Conservation (phyloP, 2,113 vertebrate genomes). For the Micronycteris hirsuta region DNA sequence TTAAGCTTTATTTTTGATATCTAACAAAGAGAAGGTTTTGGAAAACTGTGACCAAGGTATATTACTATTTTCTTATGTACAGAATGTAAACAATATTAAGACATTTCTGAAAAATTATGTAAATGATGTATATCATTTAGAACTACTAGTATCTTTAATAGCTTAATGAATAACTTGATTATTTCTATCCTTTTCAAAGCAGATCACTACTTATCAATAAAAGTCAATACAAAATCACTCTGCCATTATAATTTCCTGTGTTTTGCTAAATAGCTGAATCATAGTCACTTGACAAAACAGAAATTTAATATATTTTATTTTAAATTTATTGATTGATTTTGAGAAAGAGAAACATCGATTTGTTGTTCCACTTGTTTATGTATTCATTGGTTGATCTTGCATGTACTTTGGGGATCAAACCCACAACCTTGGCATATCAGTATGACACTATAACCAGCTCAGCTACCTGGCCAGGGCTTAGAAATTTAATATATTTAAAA, state of each 20-base stretch:
- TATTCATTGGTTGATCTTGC: too few species aligned
- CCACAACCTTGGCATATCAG: too few species aligned
- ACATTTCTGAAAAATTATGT: neutral
- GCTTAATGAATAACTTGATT: neutral
- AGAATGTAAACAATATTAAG: neutral
- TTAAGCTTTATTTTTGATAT: neutral
- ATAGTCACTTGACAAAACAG: neutral
- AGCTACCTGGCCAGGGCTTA: neutral
- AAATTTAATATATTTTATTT: conserved; percentile 41
- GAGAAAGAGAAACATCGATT: too few species aligned
- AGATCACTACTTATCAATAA: neutral
- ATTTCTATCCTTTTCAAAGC: conserved; percentile 25
- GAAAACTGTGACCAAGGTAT: neutral
- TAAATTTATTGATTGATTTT: neutral
- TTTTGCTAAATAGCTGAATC: neutral
- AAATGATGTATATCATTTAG: neutral
- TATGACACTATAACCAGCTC: too few species aligned
- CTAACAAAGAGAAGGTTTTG: neutral
- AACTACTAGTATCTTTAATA: conserved; percentile 11
- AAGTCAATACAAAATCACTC: neutral
- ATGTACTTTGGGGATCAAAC: too few species aligned
- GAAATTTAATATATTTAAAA: conserved; percentile 25
- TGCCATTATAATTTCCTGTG: neutral
- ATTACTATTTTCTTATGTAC: neutral
- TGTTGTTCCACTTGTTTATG: too few species aligned